Conservation (phyloP, 2,797 vertebrate genomes). For the Acropternis orthonyx region DNA sequence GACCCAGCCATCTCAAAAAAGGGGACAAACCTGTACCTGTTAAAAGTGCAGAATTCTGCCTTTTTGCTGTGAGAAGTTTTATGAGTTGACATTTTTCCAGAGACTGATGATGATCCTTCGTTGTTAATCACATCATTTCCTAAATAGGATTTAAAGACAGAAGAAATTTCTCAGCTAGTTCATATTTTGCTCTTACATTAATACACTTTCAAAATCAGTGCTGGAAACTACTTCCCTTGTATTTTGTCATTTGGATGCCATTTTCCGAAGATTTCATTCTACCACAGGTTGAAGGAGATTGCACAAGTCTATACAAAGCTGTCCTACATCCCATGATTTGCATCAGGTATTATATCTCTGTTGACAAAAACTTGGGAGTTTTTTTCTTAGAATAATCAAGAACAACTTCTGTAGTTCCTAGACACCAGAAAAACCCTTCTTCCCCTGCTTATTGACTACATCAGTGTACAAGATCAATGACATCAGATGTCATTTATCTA, state of each 20-base stretch:
- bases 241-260: background rate
- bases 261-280: background rate
- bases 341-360: background rate
- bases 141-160: constrained; percentile 57
- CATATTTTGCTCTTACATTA: background rate
- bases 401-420: background rate
- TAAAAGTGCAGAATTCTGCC: constrained; percentile 74
- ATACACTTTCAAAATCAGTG: background rate
- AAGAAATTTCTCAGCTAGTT: background rate
- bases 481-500: background rate
- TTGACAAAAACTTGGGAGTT: background rate
- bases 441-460: background rate
- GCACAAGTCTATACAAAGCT: background rate
- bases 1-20: background rate
- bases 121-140: constrained; percentile 81
- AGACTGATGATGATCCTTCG: constrained; percentile 78
- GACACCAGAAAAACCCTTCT: background rate
- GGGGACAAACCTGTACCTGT: constrained; percentile 73
- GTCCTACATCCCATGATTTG: background rate
- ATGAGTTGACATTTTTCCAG: constrained; percentile 63
- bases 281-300: background rate
- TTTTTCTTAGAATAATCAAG: background rate
- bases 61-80: constrained; percentile 39
- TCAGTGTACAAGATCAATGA: background rate
- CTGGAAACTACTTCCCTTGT: background rate